phyloP scores from a whole-genome alignment of 2,797 vertebrate species.

The Ceyx erithaca region DNA sequence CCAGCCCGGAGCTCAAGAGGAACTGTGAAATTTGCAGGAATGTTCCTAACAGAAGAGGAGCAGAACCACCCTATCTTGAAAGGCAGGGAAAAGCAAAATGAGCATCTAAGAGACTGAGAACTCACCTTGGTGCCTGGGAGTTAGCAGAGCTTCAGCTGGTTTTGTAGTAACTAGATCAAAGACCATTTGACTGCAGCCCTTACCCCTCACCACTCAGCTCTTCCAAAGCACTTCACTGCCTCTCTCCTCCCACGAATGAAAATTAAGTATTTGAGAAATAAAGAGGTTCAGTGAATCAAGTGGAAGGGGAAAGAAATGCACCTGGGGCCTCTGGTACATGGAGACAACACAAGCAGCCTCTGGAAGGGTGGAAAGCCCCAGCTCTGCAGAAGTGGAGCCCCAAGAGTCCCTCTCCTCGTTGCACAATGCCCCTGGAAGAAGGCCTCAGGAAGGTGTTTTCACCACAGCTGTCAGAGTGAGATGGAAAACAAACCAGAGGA shows the following conservation, averaged over 20 bases:
- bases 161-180: not conserved
- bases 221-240: not conserved
- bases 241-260: not conserved
- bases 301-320: not conserved
- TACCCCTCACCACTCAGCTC: not conserved
- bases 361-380: not conserved
- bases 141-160: not conserved
- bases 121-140: not conserved
- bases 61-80: not conserved
- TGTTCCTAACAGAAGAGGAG: not conserved
- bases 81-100: not conserved
- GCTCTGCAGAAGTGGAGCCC: not conserved
- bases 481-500: not conserved
- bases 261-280: not conserved
- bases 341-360: not conserved
- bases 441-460: not conserved
- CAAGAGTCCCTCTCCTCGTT: not conserved
- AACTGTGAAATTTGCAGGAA: not conserved
- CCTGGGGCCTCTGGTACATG: fast-evolving
- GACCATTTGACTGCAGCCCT: not conserved
- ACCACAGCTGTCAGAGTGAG: not conserved
- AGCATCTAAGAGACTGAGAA: not conserved
- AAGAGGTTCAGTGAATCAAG: not conserved
- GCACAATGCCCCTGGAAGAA: not conserved
- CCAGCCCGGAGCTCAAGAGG: not conserved